Percentiles rank a stretch among this genome's conserved stretches.
These are phyloP conservation scores for Argyresthia albistria DNA, from an alignment of 2,888 invertebrate species.

Conservation along the genomic window DNA sequence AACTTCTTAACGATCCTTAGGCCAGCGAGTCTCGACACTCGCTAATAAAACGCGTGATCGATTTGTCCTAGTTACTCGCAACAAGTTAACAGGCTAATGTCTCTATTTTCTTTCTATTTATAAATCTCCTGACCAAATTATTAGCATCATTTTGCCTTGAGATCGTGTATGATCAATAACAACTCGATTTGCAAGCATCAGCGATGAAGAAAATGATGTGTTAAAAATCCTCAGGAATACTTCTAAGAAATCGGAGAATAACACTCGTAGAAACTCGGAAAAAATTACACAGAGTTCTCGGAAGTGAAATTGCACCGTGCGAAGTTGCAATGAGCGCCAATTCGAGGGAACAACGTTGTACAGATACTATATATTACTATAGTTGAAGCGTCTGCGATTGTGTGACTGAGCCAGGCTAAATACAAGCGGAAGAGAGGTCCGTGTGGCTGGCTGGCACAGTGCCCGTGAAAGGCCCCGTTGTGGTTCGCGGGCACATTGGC, in stretches of 20 bases:
- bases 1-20: constrained; percentile 23
- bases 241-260: too few relatives aligned
- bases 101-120: constrained; percentile 7
- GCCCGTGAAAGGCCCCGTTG: constrained; percentile 36
- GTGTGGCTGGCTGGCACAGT: constrained; percentile 46
- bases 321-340: neutral
- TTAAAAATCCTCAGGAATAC: too few relatives aligned
- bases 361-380: too few relatives aligned
- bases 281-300: too few relatives aligned
- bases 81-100: constrained; percentile 14
- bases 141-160: too few relatives aligned
- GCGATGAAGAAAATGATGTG: neutral
- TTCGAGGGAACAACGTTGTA: too few relatives aligned
- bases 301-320: neutral
- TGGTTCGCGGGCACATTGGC: neutral
- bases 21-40: constrained; percentile 19
- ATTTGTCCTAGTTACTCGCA: constrained; percentile 34
- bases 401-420: constrained; percentile 1
- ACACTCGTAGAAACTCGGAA: too few relatives aligned
- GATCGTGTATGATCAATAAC: too few relatives aligned
- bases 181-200: too few relatives aligned
- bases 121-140: too few relatives aligned
- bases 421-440: constrained; percentile 27
- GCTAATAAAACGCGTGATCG: constrained; percentile 28
- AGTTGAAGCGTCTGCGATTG: neutral